phyloP scores from a whole-genome alignment of 2,113 vertebrate genomes.

The Aspidoscelis tigris region DNA sequence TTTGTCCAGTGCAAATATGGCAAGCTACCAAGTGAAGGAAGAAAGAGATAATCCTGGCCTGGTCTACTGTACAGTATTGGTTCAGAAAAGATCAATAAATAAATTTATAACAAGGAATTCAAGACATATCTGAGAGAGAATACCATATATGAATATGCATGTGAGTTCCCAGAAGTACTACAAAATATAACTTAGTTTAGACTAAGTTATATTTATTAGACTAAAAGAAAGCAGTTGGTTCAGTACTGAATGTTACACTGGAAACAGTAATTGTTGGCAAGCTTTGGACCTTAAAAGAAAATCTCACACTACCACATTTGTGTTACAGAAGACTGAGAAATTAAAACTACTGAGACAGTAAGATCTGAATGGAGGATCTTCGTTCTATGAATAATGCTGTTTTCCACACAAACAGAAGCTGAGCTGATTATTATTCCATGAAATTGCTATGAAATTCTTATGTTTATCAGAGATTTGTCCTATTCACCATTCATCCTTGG shows the following conservation, averaged over 20 bases:
- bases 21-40: too few species aligned
- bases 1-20: too few species aligned
- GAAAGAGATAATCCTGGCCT: too few species aligned
- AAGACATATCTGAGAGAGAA: neutral
- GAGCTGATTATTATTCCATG: neutral
- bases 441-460: neutral
- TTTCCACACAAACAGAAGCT: neutral
- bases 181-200: neutral
- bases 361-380: neutral
- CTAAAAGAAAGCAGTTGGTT: neutral
- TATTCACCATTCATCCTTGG: too few species aligned
- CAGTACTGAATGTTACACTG: neutral
- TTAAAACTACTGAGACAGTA: neutral
- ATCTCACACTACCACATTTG: neutral
- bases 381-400: neutral
- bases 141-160: neutral
- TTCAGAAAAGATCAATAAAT: too few species aligned
- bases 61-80: too few species aligned
- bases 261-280: neutral
- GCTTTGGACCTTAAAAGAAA: neutral
- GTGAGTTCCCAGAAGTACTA: neutral
- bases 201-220: constrained; percentile 2
- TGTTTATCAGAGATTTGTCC: neutral
- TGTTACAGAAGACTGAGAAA: neutral
- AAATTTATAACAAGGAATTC: too few species aligned